These are phyloP conservation scores for Ochotona curzoniae DNA, from an alignment of 2,113 vertebrate genomes.

Conservation along the genomic window DNA sequence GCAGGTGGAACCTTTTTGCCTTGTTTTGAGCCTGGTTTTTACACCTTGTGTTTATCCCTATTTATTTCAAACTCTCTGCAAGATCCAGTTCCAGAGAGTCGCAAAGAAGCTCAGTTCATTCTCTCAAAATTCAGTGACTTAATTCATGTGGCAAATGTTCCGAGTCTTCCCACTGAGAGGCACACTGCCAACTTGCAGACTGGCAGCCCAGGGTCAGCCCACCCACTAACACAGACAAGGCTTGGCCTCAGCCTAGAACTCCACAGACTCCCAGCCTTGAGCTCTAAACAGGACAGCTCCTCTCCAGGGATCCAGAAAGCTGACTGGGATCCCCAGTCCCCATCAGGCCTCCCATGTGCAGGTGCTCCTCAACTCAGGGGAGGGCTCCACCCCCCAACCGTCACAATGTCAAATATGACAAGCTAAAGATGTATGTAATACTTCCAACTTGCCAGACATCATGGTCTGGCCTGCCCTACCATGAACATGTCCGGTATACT, in stretches of 20 bases:
- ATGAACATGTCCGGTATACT: too few relatives aligned
- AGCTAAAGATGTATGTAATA: too few relatives aligned
- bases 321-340: not conserved
- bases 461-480: too few relatives aligned
- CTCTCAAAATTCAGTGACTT: not conserved
- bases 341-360: too few relatives aligned
- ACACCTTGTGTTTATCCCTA: not conserved
- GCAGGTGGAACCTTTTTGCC: too few relatives aligned
- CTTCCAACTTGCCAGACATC: too few relatives aligned
- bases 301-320: not conserved
- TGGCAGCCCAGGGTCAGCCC: not conserved
- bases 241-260: not conserved
- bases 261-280: not conserved
- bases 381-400: too few relatives aligned
- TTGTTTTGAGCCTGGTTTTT: not conserved
- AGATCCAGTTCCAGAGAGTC: not conserved
- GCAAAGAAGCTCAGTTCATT: not conserved
- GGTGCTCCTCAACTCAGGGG: too few relatives aligned
- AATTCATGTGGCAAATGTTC: not conserved
- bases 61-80: not conserved
- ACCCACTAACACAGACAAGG: not conserved
- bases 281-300: not conserved
- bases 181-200: too few relatives aligned
- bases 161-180: not conserved
- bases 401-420: too few relatives aligned